These are phyloP conservation scores for Zosterops japonicus DNA, from an alignment of 2,113 vertebrate species.

Conservation along the genomic window DNA sequence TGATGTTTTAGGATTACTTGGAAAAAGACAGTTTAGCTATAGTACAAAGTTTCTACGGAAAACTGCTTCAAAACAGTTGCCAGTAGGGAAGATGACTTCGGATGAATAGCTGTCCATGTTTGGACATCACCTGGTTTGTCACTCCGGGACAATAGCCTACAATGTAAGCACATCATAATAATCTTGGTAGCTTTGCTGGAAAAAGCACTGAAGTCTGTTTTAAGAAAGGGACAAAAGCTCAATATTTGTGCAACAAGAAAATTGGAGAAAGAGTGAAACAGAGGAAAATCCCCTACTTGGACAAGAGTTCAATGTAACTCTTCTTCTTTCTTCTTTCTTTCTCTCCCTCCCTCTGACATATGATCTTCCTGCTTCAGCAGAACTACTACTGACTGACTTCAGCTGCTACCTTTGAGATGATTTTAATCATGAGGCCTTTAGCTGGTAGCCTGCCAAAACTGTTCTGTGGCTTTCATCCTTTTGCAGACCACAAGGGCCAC, in stretches of 20 bases:
- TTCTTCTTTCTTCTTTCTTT: neutral
- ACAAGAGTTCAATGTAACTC: neutral
- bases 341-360: neutral
- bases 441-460: neutral
- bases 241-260: accelerated
- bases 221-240: neutral
- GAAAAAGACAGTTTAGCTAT: neutral
- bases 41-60: neutral
- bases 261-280: neutral
- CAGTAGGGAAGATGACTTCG: neutral
- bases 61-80: neutral
- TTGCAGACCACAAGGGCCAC: neutral
- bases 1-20: neutral
- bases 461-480: neutral
- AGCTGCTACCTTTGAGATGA: neutral
- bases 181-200: neutral
- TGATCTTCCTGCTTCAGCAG: neutral
- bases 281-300: neutral
- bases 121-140: neutral
- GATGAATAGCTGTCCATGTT: neutral
- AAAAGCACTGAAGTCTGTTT: neutral
- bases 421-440: neutral
- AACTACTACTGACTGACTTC: neutral
- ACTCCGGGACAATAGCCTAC: neutral
- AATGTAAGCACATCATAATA: accelerated